Evolutionary conservation across 2,888 invertebrate genomes (phyloP).

Genomic region (Eupithecia inturbata): DNA sequence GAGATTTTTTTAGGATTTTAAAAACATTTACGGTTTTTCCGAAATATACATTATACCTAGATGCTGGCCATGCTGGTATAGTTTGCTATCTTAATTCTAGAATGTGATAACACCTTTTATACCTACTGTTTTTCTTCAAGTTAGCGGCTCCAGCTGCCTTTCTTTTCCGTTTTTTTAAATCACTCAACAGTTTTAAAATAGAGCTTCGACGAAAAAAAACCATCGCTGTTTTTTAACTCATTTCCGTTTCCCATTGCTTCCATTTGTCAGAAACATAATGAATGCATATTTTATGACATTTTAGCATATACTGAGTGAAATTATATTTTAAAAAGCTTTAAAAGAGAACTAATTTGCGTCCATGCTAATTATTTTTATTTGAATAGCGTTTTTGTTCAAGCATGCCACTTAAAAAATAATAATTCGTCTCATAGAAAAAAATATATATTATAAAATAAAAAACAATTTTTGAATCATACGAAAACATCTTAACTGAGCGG

Average conservation of each 20-base stretch:
- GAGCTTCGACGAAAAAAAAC: background rate
- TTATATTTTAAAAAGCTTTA: background rate
- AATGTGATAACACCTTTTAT: no score
- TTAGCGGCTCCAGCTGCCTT: background rate
- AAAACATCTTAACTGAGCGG: conserved; percentile 2
- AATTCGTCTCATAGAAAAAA: background rate
- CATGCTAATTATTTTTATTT: background rate
- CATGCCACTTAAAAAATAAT: background rate
- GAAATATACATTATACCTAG: no score
- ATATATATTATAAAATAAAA: background rate
- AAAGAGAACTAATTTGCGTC: background rate
- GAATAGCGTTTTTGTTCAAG: background rate
- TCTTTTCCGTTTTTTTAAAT: background rate
- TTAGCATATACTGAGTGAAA: background rate
- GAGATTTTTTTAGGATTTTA: no score
- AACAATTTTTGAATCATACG: background rate
- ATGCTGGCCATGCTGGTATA: no score
- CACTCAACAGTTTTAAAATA: conserved; percentile 27
- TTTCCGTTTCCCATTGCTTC: conserved; percentile 44
- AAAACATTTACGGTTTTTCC: no score
- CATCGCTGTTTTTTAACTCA: conserved; percentile 36
- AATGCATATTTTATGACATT: conserved; percentile 15
- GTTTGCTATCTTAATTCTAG: no score
- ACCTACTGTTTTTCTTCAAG: no score
- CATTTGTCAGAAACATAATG: conserved; percentile 39